phyloP scores from a whole-genome alignment of 2,113 vertebrate species.

The Tympanuchus pallidicinctus region DNA sequence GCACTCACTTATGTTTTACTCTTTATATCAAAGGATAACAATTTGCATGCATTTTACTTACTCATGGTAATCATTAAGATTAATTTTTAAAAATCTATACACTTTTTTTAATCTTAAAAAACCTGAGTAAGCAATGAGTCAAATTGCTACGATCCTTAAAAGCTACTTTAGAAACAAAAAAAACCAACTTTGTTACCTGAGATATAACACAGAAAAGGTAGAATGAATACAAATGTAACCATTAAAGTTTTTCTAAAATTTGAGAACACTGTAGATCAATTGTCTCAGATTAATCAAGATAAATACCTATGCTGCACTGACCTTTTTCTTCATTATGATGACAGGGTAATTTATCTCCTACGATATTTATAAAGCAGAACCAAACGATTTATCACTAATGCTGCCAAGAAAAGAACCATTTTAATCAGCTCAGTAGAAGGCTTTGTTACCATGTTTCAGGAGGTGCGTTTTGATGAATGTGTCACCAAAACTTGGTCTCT shows the following conservation, averaged over 20 bases:
- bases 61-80: neutral
- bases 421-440: neutral
- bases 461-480: neutral
- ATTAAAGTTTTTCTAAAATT: neutral
- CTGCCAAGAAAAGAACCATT: neutral
- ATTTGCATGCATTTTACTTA: neutral
- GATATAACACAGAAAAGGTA: neutral
- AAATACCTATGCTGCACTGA: neutral
- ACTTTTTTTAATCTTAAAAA: neutral
- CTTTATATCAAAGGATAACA: neutral
- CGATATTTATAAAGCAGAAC: neutral
- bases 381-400: neutral
- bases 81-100: neutral
- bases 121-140: neutral
- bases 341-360: neutral
- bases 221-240: conserved; percentile 17
- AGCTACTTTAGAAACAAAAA: conserved; percentile 5
- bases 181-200: neutral
- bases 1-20: neutral
- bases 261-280: neutral
- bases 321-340: neutral
- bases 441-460: neutral
- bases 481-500: neutral
- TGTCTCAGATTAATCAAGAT: neutral
- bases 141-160: neutral